These are phyloP conservation scores for Punctoribates punctum DNA, from an alignment of 2,888 invertebrate genomes.

Conservation along the genomic window DNA sequence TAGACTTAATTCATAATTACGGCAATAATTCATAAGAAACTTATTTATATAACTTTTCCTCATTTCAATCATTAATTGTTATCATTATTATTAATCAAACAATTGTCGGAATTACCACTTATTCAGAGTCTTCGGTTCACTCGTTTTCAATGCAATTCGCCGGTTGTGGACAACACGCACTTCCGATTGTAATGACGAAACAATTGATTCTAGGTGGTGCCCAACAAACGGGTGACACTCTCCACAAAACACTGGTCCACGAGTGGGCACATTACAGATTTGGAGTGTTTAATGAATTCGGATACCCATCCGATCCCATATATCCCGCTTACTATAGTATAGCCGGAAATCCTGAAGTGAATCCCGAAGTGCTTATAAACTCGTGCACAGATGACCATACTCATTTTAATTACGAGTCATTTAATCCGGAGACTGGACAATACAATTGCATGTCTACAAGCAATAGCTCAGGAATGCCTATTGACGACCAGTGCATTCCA, in stretches of 20 bases:
- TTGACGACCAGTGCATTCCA: constrained; percentile 34
- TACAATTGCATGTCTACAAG: neutral
- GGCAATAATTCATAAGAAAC: neutral
- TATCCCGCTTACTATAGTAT: constrained; percentile 55
- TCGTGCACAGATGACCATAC: constrained; percentile 40
- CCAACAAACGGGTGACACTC: constrained; percentile 46
- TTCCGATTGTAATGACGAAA: constrained; percentile 42
- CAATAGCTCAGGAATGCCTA: constrained; percentile 39
- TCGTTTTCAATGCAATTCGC: constrained; percentile 46
- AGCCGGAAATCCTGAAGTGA: constrained; percentile 40
- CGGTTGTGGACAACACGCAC: constrained; percentile 46
- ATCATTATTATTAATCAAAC: neutral
- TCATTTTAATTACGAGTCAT: constrained; percentile 1
- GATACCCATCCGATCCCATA: constrained; percentile 60
- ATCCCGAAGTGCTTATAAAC: constrained; percentile 33
- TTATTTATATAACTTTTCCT: neutral
- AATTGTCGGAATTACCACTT: neutral
- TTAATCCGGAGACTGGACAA: neutral
- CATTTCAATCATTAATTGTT: neutral
- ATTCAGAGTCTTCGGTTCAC: constrained; percentile 23
- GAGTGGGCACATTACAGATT: constrained; percentile 67
- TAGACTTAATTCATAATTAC: neutral
- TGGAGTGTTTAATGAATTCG: constrained; percentile 66
- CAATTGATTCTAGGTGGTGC: constrained; percentile 34
- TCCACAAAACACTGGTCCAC: constrained; percentile 53